phyloP scores from a whole-genome alignment of 2,888 invertebrate species.

The Cordylochernes scorpioides region DNA sequence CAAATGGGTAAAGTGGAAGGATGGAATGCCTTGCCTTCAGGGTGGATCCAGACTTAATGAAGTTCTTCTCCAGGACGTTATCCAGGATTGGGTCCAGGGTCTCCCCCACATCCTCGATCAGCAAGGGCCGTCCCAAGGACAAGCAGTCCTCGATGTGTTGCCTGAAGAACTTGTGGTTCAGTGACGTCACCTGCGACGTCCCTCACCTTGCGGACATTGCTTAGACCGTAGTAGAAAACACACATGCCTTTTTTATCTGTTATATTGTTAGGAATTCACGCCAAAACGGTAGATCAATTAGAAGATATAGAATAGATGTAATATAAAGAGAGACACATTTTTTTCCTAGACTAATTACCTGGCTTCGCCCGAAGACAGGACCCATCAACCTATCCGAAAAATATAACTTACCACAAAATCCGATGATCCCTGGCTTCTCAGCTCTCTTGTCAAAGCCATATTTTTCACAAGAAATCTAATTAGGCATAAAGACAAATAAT shows the following conservation, averaged over 20 bases:
- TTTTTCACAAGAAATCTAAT: no score
- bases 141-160: conserved; percentile 64
- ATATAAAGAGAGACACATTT: conserved; percentile 1
- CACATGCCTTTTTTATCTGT: not conserved
- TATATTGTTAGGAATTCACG: not conserved
- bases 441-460: no score
- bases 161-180: conserved; percentile 88
- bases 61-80: conserved; percentile 86
- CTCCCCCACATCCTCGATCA: conserved; percentile 81
- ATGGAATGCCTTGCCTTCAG: conserved; percentile 35
- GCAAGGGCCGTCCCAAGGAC: conserved; percentile 55
- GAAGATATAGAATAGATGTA: conserved; percentile 1
- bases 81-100: conserved; percentile 87
- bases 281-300: not conserved
- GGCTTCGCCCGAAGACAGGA: no score
- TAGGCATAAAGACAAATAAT: no score
- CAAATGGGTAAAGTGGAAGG: conserved; percentile 1
- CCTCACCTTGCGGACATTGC: no score
- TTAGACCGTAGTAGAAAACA: conserved; percentile 1
- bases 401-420: no score
- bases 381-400: no score
- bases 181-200: conserved; percentile 55
- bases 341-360: no score
- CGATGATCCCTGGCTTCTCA: no score
- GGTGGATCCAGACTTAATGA: conserved; percentile 83